Evolutionary conservation across 2,797 vertebrate species (phyloP), one percentile per base, ranked within the genome.

Genomic region (Bovichtus variegatus): DNA sequence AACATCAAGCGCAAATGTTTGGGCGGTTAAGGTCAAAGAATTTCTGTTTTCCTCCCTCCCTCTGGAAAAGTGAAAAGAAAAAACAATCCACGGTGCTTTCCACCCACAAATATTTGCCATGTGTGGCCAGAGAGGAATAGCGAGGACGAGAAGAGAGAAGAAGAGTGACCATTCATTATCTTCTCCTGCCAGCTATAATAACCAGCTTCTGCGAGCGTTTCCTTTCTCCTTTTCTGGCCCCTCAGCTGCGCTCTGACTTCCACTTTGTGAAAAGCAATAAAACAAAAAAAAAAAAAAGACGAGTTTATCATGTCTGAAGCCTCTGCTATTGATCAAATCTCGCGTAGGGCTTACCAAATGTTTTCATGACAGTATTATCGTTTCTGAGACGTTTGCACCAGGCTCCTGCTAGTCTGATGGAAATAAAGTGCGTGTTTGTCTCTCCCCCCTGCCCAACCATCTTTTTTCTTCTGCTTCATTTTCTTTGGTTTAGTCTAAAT

Each of bases 31-130:
- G 76, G 63, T 75, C 12, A 38, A 73, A 61, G 23, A 65, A 68
- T 71, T 67, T 63, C 46, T 44, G 47, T 58, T 70, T 71, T 71
- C 60, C 41, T 68, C 41, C 21, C 10, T 41, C 49, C 38, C 21
- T 25, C 74, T 77, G 68, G 38, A 87, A 90, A 87, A 82, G 41
- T 62, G 70, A 78, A 68, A 83, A 85, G 44, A 47, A 73, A 79
- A 9, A 86, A 66, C 57, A 49, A 68, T 69, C 62, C 4, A 7
- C 11, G 0, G 40, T 0, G 15, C 70, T 89, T 92, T 93, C 91
- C 89, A 76, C 55, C 91, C 91, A 65, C 91, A 93, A 78, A 87
- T 89, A 91, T 91, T 78, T 88, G 71, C 82, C 78, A 73, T 69
- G 84, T 84, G 83, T 71, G 82, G 82, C 76, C 63, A 73, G 34